Conservation (phyloP, 2,888 invertebrate species). For the Halictus quadricinctus region DNA sequence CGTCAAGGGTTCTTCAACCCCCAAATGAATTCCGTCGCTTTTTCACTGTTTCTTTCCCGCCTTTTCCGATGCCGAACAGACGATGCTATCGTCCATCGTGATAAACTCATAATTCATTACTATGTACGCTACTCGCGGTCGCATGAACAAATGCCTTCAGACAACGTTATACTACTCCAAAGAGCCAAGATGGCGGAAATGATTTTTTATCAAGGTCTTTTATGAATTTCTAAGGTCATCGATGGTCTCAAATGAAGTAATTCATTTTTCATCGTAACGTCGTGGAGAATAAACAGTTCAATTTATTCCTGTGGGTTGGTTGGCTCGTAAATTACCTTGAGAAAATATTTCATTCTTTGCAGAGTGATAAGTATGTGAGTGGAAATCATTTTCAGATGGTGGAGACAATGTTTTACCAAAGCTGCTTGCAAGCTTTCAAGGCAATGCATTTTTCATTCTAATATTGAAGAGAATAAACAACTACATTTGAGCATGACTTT, state of each 20-base stretch:
- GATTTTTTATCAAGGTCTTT: background rate
- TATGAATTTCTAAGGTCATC: background rate
- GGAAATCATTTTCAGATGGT: too few species aligned
- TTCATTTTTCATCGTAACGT: background rate
- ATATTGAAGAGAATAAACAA: too few species aligned
- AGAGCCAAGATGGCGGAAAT: background rate
- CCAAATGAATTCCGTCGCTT: background rate
- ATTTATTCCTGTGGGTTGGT: background rate
- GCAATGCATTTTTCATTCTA: too few species aligned
- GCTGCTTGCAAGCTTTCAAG: too few species aligned
- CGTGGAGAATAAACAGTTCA: rapidly evolving
- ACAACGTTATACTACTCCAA: background rate
- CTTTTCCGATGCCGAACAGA: background rate
- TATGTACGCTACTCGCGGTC: background rate
- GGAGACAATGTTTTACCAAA: too few species aligned
- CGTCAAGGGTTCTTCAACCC: constrained; percentile 36
- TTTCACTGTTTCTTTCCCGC: background rate
- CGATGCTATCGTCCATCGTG: constrained; percentile 5
- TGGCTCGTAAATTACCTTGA: background rate
- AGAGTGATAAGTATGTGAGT: too few species aligned
- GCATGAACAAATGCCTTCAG: background rate
- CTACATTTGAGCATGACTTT: too few species aligned
- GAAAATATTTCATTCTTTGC: too few species aligned
- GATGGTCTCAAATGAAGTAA: constrained; percentile 46
- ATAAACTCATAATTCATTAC: constrained; percentile 29